Evolutionary conservation across 1,140 invertebrate species (phyloP).

Genomic region (Calycopis cecrops): DNA sequence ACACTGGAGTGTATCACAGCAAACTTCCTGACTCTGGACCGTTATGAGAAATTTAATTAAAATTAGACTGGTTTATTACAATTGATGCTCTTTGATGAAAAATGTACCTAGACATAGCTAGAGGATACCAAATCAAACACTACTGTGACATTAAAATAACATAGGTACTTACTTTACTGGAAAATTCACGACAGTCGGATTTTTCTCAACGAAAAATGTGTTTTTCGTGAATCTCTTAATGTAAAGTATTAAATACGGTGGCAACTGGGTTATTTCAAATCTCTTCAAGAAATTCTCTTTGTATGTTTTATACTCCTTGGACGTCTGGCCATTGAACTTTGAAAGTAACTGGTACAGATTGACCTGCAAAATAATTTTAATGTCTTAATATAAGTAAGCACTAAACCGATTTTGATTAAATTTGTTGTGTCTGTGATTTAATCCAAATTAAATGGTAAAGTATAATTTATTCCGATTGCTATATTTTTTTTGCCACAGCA

Average conservation of each 20-base stretch:
- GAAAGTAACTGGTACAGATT: conserved; percentile 94
- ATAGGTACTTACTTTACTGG: conserved; percentile 92
- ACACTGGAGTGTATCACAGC: no score
- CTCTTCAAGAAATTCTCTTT: conserved; percentile 98
- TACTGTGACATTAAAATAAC: background rate
- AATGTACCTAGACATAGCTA: no score
- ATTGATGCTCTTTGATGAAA: no score
- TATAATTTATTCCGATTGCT: no score
- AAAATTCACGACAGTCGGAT: conserved; percentile 99
- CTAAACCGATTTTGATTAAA: conserved; percentile 12
- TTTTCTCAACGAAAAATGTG: conserved; percentile 99
- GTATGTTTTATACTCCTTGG: conserved; percentile 99
- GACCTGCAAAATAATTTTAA: conserved; percentile 77
- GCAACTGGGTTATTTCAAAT: conserved; percentile 96
- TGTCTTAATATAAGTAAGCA: no score
- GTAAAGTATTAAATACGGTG: conserved; percentile 98
- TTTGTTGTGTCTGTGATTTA: no score
- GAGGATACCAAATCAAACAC: no score
- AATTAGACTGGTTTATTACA: no score
- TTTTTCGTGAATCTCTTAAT: conserved; percentile 99
- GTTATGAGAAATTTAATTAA: no score
- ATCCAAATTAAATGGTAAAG: no score
- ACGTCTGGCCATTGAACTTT: conserved; percentile 96
- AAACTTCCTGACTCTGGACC: no score
- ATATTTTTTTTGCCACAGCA: no score